phyloP scores from a whole-genome alignment of 2,113 vertebrate species.

The Lanius collurio region DNA sequence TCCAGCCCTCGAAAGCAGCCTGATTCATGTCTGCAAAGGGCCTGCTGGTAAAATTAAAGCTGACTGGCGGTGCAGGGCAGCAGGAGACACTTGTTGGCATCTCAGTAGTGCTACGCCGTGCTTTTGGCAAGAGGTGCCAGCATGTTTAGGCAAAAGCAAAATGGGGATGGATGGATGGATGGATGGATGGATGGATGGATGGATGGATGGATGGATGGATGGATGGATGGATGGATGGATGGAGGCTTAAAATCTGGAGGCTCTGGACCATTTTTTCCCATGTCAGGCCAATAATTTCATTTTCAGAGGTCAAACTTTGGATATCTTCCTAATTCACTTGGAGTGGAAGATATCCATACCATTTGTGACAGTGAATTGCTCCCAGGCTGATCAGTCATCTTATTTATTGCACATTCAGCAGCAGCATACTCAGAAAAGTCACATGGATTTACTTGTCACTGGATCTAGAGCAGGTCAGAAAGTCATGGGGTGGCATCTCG shows the following conservation, averaged over 20 bases:
- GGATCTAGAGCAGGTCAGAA: not conserved
- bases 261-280: not conserved
- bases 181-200: not conserved
- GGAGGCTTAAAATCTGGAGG: not conserved
- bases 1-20: slow-evolving; percentile 58
- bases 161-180: not conserved
- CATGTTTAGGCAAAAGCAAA: not conserved
- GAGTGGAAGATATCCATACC: not conserved
- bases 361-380: not conserved
- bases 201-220: not conserved
- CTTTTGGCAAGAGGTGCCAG: not conserved
- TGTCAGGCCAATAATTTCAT: slow-evolving; percentile 1
- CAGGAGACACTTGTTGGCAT: not conserved
- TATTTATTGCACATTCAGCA: not conserved
- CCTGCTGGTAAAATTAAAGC: not conserved
- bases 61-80: not conserved
- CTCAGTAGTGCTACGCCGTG: not conserved
- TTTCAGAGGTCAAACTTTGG: not conserved
- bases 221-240: not conserved
- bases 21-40: slow-evolving; percentile 38
- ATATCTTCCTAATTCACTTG: not conserved
- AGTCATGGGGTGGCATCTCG: not conserved
- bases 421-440: not conserved
- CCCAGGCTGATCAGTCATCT: not conserved
- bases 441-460: not conserved